A percentile compares a stretch with the other conserved stretches of the same genome.
These are phyloP conservation scores for Ostrea edulis DNA, from an alignment of 1,140 invertebrate species.

Conservation along the genomic window DNA sequence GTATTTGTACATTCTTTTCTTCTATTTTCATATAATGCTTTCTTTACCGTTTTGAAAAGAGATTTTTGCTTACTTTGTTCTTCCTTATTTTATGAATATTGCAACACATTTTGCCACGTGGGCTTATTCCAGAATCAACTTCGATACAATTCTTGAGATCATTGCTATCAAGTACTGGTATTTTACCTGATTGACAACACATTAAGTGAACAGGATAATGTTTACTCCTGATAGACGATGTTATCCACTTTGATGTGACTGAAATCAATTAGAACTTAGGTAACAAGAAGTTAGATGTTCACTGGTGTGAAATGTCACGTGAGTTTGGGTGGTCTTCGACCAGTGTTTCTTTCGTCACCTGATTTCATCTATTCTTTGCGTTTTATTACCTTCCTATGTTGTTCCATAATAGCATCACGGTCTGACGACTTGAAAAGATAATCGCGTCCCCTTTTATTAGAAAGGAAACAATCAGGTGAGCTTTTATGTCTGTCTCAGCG, in stretches of 20 bases:
- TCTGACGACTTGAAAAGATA: constrained; percentile 13
- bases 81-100: too few relatives aligned
- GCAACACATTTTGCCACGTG: too few relatives aligned
- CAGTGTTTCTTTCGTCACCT: background rate
- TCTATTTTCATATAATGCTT: background rate
- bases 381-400: constrained; percentile 18
- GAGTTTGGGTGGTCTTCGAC: constrained; percentile 10
- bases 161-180: background rate
- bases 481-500: too few relatives aligned
- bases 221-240: background rate
- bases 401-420: constrained; percentile 18
- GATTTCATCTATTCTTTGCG: constrained; percentile 25
- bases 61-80: too few relatives aligned
- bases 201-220: background rate
- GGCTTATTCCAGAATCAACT: background rate
- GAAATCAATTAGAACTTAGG: constrained; percentile 27
- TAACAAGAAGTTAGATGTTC: background rate
- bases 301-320: constrained; percentile 23
- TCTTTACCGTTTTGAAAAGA: background rate
- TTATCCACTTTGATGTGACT: background rate
- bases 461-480: too few relatives aligned
- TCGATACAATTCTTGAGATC: background rate
- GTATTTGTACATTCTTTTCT: background rate
- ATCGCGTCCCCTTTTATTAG: background rate
- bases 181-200: background rate